These are phyloP conservation scores for Taeniopygia guttata DNA, from an alignment of 2,797 vertebrate species.

Conservation along the genomic window DNA sequence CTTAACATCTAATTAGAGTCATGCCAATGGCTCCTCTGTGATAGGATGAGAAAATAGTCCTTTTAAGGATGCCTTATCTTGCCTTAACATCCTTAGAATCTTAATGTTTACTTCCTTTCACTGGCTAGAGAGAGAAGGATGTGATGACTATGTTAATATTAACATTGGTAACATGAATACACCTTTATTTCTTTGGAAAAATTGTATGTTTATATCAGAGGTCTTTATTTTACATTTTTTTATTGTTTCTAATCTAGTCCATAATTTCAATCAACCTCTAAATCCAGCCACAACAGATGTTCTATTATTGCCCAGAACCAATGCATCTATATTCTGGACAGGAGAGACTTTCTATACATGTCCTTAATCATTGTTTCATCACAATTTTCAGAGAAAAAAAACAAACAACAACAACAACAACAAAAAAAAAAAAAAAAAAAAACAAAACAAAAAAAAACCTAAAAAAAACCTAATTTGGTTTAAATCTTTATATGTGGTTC, in stretches of 20 bases:
- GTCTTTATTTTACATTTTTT: background rate
- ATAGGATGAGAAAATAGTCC: fast-evolving
- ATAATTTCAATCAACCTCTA: background rate
- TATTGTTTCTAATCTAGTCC: background rate
- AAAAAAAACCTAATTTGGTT: fast-evolving
- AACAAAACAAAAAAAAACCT: background rate
- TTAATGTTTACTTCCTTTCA: background rate
- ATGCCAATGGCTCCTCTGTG: background rate
- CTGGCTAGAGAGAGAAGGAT: background rate
- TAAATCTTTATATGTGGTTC: background rate
- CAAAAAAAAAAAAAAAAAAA: background rate
- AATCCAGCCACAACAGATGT: background rate
- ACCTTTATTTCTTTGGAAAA: background rate
- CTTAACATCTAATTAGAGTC: background rate
- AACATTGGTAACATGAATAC: background rate
- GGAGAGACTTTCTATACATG: background rate
- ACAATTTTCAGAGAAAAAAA: background rate
- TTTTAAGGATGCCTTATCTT: background rate
- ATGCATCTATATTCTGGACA: background rate
- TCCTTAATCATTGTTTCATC: background rate
- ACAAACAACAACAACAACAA: background rate
- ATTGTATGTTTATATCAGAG: background rate
- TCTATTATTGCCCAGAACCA: background rate
- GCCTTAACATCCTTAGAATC: background rate
- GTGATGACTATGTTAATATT: background rate